phyloP scores from a whole-genome alignment of 2,888 invertebrate species.

The Eulithis testata region DNA sequence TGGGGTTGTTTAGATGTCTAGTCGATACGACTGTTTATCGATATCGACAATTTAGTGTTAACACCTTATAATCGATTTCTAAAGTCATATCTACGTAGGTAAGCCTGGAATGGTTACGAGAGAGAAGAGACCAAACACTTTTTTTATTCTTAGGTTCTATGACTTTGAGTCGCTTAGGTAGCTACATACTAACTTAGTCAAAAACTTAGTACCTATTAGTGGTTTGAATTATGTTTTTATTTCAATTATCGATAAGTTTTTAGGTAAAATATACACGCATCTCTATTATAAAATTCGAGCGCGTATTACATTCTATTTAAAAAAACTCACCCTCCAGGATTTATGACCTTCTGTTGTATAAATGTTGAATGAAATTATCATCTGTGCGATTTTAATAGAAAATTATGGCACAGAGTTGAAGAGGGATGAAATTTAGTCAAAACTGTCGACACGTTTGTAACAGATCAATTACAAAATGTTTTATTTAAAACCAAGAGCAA shows the following conservation, averaged over 20 bases:
- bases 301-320: conserved; percentile 47
- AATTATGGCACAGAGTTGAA: conserved; percentile 39
- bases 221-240: too few relatives aligned
- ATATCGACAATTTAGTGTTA: conserved; percentile 13
- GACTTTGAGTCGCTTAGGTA: too few relatives aligned
- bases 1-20: conserved; percentile 26
- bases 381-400: conserved; percentile 53
- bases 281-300: conserved; percentile 36
- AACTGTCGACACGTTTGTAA: conserved; percentile 43
- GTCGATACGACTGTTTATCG: conserved; percentile 22
- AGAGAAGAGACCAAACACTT: too few relatives aligned
- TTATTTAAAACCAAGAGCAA: too few relatives aligned
- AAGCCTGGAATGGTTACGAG: too few relatives aligned
- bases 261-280: conserved; percentile 3
- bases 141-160: too few relatives aligned
- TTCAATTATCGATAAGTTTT: too few relatives aligned
- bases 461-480: background rate
- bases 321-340: conserved; percentile 56
- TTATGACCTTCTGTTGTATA: conserved; percentile 63
- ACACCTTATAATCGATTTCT: too few relatives aligned
- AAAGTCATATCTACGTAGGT: too few relatives aligned
- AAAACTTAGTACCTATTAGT: too few relatives aligned
- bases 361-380: conserved; percentile 66
- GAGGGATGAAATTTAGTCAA: conserved; percentile 48
- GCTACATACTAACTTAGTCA: too few relatives aligned